Conservation (phyloP, 2,113 vertebrate genomes). For the Tichodroma muraria region DNA sequence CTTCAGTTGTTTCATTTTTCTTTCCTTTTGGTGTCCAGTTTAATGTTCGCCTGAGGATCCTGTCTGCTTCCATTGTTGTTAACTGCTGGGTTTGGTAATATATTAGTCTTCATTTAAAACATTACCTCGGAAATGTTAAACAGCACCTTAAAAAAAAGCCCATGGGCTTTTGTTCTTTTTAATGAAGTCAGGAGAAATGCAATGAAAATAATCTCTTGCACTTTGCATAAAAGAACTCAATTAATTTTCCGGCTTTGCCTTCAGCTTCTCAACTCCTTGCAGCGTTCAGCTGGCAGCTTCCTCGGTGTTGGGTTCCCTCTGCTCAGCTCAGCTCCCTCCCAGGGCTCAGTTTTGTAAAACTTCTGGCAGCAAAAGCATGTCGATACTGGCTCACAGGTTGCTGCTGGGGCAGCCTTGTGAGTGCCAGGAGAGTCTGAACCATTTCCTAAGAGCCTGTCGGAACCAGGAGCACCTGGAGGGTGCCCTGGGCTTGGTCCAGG, state of each 20-base stretch:
- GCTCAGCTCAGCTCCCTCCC: not conserved
- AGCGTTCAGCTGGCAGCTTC: not conserved
- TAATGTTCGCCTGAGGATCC: not conserved
- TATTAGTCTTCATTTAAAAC: slow-evolving; percentile 11
- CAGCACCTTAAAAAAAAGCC: slow-evolving; percentile 11
- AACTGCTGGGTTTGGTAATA: not conserved
- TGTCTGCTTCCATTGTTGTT: not conserved
- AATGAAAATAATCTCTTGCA: not conserved
- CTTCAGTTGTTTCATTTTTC: not conserved
- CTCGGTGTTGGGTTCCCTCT: not conserved
- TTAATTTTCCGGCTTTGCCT: slow-evolving; percentile 13
- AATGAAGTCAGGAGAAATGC: slow-evolving; percentile 17
- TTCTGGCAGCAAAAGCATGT: not conserved
- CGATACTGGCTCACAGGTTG: not conserved
- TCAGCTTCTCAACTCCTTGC: not conserved
- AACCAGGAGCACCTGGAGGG: not conserved
- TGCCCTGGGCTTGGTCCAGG: not conserved
- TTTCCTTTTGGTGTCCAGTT: not conserved
- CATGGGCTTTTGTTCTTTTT: slow-evolving; percentile 28
- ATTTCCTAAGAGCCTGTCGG: not conserved
- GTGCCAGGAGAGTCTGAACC: not conserved
- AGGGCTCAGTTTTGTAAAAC: not conserved
- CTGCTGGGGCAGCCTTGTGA: not conserved
- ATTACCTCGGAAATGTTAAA: slow-evolving; percentile 10
- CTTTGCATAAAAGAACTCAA: not conserved